Evolutionary conservation across 1,140 invertebrate genomes (phyloP), one percentile per base, ranked within the genome.

Genomic region (Trichonephila inaurata): DNA sequence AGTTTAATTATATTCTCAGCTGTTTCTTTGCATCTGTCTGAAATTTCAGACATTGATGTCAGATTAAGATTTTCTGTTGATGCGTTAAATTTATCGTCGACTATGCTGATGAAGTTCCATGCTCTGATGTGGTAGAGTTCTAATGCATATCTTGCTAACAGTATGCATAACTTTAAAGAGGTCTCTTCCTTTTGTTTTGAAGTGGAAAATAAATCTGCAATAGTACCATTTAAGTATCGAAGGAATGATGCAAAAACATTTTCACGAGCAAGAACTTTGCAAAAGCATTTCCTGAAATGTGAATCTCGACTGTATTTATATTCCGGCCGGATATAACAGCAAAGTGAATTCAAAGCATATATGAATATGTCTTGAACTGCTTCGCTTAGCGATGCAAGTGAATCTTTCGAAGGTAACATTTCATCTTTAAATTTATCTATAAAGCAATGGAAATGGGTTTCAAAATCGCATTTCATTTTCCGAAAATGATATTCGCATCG

Each of bases 401-500:
- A 0, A 0, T n/a, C 21, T 40, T 92, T 18, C 16, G 64, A 7
- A 3, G 3, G n/a, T 4, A 6, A 5, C 8, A 8, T 0, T 21
- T 21, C 28, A 1, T 7, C 19, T 8, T 18, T 77, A 19, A 87
- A 1, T 28, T 77, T 60, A 8, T 86, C 83, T 51, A 21, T n/a
- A 12, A 92, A 21, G 5, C 19, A 5, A 18, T 6, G 18, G 1
- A 87, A 16, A 18, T 28, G 8, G 2, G 33, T 4, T 2, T n/a
- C 10, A 72, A 92, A 92, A 7, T 58, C 66, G 2, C 6, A 14
- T 19, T 28, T 61, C 81, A 93, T 88, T n/a, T 51, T 93, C 0
- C n/a, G 21, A n/a, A 88, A 40, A 19, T 93, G 69, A 81, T 69
- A 89, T n/a, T 82, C 44, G 16, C 92, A 88, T 6, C 85, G 66